Evolutionary conservation across 2,888 invertebrate species (phyloP).

Genomic region (Tachina lurida): DNA sequence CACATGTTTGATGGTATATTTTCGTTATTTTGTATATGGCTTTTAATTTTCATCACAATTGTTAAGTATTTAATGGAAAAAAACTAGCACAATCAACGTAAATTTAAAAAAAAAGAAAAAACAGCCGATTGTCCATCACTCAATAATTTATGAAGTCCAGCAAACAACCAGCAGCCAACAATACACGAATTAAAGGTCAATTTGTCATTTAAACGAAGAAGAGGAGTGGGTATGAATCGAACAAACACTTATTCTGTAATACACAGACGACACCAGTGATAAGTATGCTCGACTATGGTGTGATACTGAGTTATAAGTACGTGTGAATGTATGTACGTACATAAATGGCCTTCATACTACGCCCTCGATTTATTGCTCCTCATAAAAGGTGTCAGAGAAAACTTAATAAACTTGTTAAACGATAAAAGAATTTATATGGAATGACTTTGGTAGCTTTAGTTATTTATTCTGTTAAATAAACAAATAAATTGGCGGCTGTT

Average conservation of each 20-base stretch:
- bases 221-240: constrained; percentile 12
- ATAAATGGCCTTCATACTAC: neutral
- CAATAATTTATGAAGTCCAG: neutral
- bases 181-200: constrained; percentile 68
- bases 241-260: constrained; percentile 51
- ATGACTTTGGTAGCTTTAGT: neutral
- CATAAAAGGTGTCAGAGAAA: constrained; percentile 29
- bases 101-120: no score
- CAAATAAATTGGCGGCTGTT: constrained; percentile 29
- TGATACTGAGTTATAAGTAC: constrained; percentile 11
- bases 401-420: neutral
- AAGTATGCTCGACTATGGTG: constrained; percentile 22
- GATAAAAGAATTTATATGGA: constrained; percentile 7
- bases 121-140: neutral
- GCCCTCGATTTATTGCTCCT: neutral
- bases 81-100: neutral
- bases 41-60: constrained; percentile 11
- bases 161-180: constrained; percentile 27
- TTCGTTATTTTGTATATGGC: neutral
- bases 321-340: neutral
- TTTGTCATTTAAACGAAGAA: constrained; percentile 57
- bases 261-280: constrained; percentile 38
- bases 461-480: neutral
- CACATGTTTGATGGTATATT: neutral
- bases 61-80: constrained; percentile 22